Evolutionary conservation across 2,888 invertebrate species (phyloP), one percentile per base, ranked within the genome.

Genomic region (Xiphydria camelus): DNA sequence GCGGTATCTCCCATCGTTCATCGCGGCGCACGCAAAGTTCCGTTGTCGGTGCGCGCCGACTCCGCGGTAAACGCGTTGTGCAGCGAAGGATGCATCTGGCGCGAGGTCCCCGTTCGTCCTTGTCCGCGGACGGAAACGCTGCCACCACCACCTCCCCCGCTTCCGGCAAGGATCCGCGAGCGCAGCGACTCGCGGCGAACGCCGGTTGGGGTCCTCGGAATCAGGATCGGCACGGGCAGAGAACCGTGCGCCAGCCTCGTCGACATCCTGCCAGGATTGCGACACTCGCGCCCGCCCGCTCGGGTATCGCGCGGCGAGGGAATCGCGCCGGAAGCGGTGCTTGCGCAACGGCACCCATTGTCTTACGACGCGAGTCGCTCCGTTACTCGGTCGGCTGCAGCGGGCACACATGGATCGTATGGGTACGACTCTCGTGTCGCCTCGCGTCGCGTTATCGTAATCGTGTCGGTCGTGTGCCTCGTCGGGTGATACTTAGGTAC

Each of bases 71-170:
- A 59, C 57, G 58, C 7, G 55, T 59, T 66, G 70, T 62, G 65
- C 70, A 72, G 58, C 70, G 66, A 66, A 71, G 71, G 72, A 71
- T 73, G 72, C 72, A 73, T 73, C 64, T 69, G 55, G 72, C 72
- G 71, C 72, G 72, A 73, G 72, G 72, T 66, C 72, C 61, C 61
- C 53, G 20, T 40, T 49, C 59, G 72, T 72, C 72, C 72, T 72
- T 71, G 70, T 47, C 63, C 61, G 57, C 50, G 64, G 55, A 57
- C 68, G 70, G 70, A 69, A 69, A 64, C 62, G 59, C 59, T 62
- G 57, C 64, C 62, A 61, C 59, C 61, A 53, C 43, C 46, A 32
- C 47, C 53, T 39, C 44, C n/a, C 49, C 45, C 42, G 10, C 41
- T 46, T 42, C 46, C 46, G 46, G 46, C 12, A 17, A 29, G 22